Conservation (phyloP, 30 jellyfish, hydroid and myxozoan species). For the Mastigias papua region DNA sequence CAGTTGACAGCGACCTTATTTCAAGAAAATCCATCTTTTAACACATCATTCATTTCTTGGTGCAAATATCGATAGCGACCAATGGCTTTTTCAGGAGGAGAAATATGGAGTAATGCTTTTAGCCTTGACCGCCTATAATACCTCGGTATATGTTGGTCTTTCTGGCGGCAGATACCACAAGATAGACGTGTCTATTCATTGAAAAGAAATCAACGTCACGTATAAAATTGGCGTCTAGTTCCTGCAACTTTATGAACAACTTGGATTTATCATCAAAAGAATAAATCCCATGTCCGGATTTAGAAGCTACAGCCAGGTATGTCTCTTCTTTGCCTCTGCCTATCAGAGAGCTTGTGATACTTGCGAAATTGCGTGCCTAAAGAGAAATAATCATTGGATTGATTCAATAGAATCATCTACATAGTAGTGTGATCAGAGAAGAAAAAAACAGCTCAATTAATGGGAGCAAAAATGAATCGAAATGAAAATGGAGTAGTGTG, state of each 20-base stretch:
- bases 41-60: too few relatives aligned
- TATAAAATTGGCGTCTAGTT: constrained; percentile 84
- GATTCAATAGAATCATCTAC: too few relatives aligned
- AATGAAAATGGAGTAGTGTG: too few relatives aligned
- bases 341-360: constrained; percentile 72
- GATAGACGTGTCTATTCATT: constrained; percentile 78
- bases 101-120: background rate
- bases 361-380: constrained; percentile 93
- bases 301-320: constrained; percentile 85
- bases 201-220: constrained; percentile 93
- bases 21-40: too few relatives aligned
- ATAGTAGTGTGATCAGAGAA: too few relatives aligned
- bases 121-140: background rate
- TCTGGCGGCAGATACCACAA: constrained; percentile 90
- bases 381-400: background rate
- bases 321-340: constrained; percentile 68
- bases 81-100: too few relatives aligned
- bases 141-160: constrained; percentile 92
- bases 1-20: too few relatives aligned
- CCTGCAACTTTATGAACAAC: constrained; percentile 84
- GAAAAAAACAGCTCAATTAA: too few relatives aligned
- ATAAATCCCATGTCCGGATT: constrained; percentile 82
- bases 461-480: too few relatives aligned
- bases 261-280: constrained; percentile 41
- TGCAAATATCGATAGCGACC: too few relatives aligned